These are phyloP conservation scores for Cyphomyrus plagiostoma DNA, from an alignment of 2,113 vertebrate species.

Conservation along the genomic window DNA sequence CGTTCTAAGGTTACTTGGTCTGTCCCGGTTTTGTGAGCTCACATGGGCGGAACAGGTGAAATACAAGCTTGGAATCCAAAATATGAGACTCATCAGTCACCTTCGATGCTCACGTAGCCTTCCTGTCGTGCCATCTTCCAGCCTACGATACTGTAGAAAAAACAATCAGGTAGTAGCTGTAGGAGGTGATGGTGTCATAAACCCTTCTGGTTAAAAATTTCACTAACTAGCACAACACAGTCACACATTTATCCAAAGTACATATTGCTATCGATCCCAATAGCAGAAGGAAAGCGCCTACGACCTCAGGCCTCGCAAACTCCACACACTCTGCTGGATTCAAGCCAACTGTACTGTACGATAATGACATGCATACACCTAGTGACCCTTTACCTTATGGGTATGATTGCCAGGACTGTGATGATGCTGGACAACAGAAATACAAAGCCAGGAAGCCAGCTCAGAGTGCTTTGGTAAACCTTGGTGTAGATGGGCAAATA, in stretches of 20 bases:
- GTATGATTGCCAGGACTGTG: conserved; percentile 71
- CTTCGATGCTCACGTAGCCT: conserved; percentile 34
- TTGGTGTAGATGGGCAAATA: conserved; percentile 77
- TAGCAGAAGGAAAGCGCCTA: neutral
- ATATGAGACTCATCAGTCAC: conserved; percentile 22
- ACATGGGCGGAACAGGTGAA: neutral
- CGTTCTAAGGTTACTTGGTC: neutral
- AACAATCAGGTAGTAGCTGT: neutral
- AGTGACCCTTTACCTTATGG: conserved; percentile 67
- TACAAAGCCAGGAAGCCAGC: conserved; percentile 72
- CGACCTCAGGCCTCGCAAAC: neutral
- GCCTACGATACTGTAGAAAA: conserved; percentile 45
- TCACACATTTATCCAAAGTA: neutral
- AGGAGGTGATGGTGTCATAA: neutral
- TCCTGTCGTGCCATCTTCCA: conserved; percentile 36
- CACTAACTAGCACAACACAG: neutral
- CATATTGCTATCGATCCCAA: neutral
- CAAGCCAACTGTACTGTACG: neutral
- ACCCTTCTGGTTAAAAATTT: neutral
- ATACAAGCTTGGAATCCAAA: neutral
- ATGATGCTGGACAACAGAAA: conserved; percentile 72
- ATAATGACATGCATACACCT: neutral
- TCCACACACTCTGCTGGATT: neutral
- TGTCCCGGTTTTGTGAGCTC: neutral
- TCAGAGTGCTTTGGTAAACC: conserved; percentile 78